Percentiles rank a stretch among this genome's conserved stretches.
phyloP scores from a whole-genome alignment of 2,797 vertebrate species.

The Triplophysa yarkandensis region DNA sequence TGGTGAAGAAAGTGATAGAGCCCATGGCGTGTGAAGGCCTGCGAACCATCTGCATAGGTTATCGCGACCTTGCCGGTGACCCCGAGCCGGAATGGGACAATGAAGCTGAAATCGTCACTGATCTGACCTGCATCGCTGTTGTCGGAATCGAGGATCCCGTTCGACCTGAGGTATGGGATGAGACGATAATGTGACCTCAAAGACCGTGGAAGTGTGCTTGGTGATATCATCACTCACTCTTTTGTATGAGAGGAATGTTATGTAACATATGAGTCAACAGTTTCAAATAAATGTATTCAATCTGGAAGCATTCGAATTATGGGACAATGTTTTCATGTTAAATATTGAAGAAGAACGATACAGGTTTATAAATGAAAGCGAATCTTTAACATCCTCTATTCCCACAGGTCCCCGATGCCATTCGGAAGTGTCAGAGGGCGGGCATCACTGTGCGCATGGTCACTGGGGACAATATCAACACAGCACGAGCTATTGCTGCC shows the following conservation, averaged over 20 bases:
- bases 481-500: slow-evolving; percentile 86
- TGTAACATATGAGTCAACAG: background rate
- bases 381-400: background rate
- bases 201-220: background rate
- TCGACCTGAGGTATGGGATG: slow-evolving; percentile 82
- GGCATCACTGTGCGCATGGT: slow-evolving; percentile 94
- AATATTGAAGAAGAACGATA: background rate
- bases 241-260: background rate
- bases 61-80: slow-evolving; percentile 78
- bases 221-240: background rate
- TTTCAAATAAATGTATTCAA: background rate
- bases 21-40: slow-evolving; percentile 91
- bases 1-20: slow-evolving; percentile 89
- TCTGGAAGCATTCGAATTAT: background rate
- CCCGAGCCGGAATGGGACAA: slow-evolving; percentile 90
- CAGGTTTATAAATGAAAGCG: background rate
- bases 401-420: slow-evolving; percentile 86
- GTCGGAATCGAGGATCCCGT: slow-evolving; percentile 95
- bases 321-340: background rate
- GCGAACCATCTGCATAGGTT: slow-evolving; percentile 89
- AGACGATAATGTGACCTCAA: background rate
- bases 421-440: slow-evolving; percentile 87
- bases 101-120: slow-evolving; percentile 82
- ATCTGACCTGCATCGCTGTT: slow-evolving; percentile 86
- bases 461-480: slow-evolving; percentile 92